Percentiles rank a stretch among this genome's conserved stretches.
These are phyloP conservation scores for Ceyx erithaca DNA, from an alignment of 2,797 vertebrate genomes.

Conservation along the genomic window DNA sequence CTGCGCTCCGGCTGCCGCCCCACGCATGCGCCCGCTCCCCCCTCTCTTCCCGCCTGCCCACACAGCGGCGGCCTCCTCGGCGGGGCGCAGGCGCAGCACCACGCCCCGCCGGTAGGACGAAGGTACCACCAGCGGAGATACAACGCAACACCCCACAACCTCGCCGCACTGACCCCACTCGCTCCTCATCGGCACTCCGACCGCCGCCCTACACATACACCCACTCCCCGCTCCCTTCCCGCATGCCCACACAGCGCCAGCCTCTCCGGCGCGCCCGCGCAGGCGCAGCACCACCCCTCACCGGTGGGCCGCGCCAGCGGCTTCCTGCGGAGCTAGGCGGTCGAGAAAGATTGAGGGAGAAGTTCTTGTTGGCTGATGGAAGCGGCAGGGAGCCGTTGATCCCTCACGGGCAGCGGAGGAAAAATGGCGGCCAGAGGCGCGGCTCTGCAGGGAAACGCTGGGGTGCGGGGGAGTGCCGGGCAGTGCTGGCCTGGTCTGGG, in stretches of 20 bases:
- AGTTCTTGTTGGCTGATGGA: too few species aligned
- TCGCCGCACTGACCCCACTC: accelerated
- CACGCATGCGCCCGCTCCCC: too few species aligned
- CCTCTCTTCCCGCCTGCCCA: not conserved
- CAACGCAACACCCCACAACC: accelerated
- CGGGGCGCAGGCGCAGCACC: too few species aligned
- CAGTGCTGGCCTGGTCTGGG: accelerated
- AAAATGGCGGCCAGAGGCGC: not conserved
- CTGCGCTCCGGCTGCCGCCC: not conserved
- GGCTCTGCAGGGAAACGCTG: accelerated
- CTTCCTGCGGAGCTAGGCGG: too few species aligned
- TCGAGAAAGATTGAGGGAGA: not conserved
- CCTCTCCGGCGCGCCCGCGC: not conserved
- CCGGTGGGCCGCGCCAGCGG: too few species aligned
- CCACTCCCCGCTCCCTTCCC: not conserved
- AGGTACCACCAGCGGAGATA: too few species aligned
- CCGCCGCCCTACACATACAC: too few species aligned
- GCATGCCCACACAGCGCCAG: too few species aligned
- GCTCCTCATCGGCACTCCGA: not conserved
- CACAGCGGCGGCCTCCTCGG: too few species aligned
- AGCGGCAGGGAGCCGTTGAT: not conserved
- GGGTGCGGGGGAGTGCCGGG: accelerated
- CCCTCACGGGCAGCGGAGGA: accelerated
- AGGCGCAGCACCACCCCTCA: not conserved
- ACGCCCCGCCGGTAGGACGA: too few species aligned